These are phyloP conservation scores for Diuraphis noxia DNA, from an alignment of 1,140 invertebrate genomes.

Conservation along the genomic window DNA sequence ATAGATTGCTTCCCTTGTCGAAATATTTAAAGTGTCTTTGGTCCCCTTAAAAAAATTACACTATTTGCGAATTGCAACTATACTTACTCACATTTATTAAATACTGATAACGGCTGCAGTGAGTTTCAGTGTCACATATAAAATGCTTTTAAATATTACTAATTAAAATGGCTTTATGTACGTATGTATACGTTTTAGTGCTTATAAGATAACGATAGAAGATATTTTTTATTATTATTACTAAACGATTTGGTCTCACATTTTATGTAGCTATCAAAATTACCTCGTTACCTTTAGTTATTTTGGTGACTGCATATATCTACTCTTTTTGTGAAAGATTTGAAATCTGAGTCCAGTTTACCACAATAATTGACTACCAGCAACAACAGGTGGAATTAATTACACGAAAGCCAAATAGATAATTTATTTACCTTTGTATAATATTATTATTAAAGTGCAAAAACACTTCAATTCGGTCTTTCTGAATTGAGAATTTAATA, in stretches of 20 bases:
- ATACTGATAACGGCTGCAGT: neutral
- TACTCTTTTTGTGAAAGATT: neutral
- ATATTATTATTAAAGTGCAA: neutral
- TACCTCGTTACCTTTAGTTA: neutral
- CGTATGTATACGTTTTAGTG: neutral
- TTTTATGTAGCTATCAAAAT: neutral
- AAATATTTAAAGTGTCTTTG: no score
- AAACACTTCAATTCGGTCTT: neutral
- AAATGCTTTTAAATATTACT: neutral
- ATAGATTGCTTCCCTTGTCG: neutral
- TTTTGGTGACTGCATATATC: neutral
- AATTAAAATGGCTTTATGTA: neutral
- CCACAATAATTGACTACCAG: neutral
- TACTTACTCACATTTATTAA: neutral
- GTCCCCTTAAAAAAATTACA: no score
- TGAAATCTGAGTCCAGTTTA: neutral
- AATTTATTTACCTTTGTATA: neutral
- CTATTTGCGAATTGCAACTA: no score
- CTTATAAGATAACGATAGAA: neutral
- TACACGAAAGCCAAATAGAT: neutral
- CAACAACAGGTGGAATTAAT: neutral
- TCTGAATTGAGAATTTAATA: neutral
- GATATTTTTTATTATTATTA: neutral
- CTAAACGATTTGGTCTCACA: neutral
- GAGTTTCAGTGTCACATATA: neutral